phyloP scores from a whole-genome alignment of 1,140 invertebrate species.

The Chrysopa pallens region DNA sequence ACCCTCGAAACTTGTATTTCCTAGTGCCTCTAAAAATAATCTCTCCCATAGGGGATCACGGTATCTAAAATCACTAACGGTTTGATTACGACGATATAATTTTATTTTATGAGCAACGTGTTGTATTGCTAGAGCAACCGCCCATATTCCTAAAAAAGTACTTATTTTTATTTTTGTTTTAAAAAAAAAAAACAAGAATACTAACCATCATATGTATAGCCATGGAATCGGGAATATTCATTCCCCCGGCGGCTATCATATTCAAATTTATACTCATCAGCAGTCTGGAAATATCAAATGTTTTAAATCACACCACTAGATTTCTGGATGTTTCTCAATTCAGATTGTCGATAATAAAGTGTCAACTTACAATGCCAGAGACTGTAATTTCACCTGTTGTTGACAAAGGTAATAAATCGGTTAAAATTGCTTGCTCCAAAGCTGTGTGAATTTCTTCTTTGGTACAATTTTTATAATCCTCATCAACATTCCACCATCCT shows the following conservation, averaged over 20 bases:
- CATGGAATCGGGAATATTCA: constrained; percentile 88
- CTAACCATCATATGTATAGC: constrained; percentile 85
- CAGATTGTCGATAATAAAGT: too few relatives aligned
- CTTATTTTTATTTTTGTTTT: too few relatives aligned
- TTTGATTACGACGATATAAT: constrained; percentile 42
- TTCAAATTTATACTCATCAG: constrained; percentile 67
- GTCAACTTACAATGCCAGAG: constrained; percentile 67
- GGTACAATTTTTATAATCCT: constrained; percentile 40
- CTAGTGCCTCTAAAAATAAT: constrained; percentile 70
- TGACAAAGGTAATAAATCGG: constrained; percentile 60
- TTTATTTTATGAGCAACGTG: constrained; percentile 55
- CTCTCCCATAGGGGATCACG: constrained; percentile 72
- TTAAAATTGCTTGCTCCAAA: constrained; percentile 78
- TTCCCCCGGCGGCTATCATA: constrained; percentile 60
- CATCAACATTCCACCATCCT: constrained; percentile 53
- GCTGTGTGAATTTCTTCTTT: constrained; percentile 58
- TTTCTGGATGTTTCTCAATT: too few relatives aligned
- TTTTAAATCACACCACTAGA: background rate
- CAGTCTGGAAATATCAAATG: constrained; percentile 42
- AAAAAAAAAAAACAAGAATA: background rate
- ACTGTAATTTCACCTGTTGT: constrained; percentile 63
- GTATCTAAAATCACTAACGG: constrained; percentile 65
- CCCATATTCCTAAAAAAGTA: constrained; percentile 55
- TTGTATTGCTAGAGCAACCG: constrained; percentile 80
- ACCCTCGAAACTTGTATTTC: constrained; percentile 82